These are phyloP conservation scores for Bubo scandiacus DNA, from an alignment of 2,113 vertebrate genomes.

Conservation along the genomic window DNA sequence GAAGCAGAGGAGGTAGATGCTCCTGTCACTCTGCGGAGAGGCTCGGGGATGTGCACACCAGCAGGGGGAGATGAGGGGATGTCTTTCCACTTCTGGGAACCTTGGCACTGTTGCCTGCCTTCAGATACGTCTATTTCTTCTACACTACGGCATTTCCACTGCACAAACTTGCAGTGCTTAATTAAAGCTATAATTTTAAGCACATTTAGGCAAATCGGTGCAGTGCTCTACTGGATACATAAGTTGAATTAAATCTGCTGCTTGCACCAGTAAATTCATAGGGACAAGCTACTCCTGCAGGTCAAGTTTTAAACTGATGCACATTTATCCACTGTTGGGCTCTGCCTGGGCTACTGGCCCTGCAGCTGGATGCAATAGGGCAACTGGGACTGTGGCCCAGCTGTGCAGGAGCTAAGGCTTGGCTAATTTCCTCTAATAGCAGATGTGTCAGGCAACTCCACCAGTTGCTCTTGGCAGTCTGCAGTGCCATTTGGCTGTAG, in stretches of 20 bases:
- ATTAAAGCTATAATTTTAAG: constrained; percentile 9
- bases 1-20: background rate
- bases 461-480: constrained; percentile 56
- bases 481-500: constrained; percentile 38
- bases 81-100: constrained; percentile 3
- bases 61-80: constrained; percentile 42
- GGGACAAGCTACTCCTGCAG: background rate
- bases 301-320: background rate
- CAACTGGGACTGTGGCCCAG: constrained; percentile 37
- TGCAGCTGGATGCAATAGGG: constrained; percentile 48
- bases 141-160: background rate
- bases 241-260: background rate
- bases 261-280: background rate
- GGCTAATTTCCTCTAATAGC: constrained; percentile 44
- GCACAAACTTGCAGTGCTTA: background rate
- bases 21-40: background rate
- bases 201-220: background rate
- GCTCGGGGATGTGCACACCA: background rate
- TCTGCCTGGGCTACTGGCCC: constrained; percentile 29
- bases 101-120: background rate
- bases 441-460: constrained; percentile 60
- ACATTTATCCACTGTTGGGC: background rate
- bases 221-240: background rate
- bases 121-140: background rate
- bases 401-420: constrained; percentile 48